Conservation (phyloP, 2,888 invertebrate species). For the Diplolepis rosae region DNA sequence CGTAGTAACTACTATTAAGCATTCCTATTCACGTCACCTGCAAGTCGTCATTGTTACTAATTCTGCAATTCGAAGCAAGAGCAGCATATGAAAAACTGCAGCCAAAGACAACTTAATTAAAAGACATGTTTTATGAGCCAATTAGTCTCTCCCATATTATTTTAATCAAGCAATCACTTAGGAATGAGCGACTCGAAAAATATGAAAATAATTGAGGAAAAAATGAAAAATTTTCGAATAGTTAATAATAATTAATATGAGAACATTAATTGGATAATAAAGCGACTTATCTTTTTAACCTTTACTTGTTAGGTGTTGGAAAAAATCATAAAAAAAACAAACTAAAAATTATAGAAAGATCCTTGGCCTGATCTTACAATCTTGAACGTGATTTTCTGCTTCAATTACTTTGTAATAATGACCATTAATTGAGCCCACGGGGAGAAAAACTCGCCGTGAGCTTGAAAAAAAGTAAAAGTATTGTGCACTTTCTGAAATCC, state of each 20-base stretch:
- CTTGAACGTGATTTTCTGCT: not conserved
- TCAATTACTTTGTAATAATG: not conserved
- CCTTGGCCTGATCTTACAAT: not conserved
- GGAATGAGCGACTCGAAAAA: not conserved
- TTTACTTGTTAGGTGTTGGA: not conserved
- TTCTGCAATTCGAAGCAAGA: not conserved
- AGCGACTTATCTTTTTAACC: not conserved
- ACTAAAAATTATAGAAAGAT: not conserved
- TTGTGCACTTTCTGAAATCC: too few relatives aligned
- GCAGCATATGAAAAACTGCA: slow-evolving; percentile 9
- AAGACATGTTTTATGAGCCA: not conserved
- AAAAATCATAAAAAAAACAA: not conserved
- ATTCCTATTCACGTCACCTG: not conserved
- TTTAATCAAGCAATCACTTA: not conserved
- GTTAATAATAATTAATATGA: not conserved
- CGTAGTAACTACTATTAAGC: not conserved
- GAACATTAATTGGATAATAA: not conserved
- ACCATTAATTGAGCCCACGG: too few relatives aligned
- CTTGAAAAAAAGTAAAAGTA: too few relatives aligned
- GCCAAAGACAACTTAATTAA: not conserved
- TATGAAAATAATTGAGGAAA: not conserved
- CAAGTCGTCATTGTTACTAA: slow-evolving; percentile 9
- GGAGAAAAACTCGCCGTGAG: too few relatives aligned
- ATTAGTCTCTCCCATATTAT: not conserved
- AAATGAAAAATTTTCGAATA: not conserved